phyloP scores from a whole-genome alignment of 2,797 vertebrate species.

The Catostomus latipinnis region DNA sequence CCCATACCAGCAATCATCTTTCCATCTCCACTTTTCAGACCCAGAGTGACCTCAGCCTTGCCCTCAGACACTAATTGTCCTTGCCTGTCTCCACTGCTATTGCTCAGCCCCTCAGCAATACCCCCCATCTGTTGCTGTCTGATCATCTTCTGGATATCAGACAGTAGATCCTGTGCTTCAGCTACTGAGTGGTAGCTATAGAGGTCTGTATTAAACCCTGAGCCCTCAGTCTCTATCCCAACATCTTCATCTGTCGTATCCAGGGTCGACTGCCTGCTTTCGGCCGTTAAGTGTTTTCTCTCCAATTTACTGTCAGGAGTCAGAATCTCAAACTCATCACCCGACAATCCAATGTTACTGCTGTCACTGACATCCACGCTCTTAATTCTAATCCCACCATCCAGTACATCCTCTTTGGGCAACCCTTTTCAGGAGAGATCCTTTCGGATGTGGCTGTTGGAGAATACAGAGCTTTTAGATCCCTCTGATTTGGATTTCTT shows the following conservation, averaged over 20 bases:
- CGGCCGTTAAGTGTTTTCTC: conserved; percentile 68
- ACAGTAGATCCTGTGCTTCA: conserved; percentile 91
- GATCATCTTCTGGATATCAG: conserved; percentile 91
- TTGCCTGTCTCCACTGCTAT: not conserved
- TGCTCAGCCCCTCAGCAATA: not conserved
- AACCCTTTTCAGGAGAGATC: conserved; percentile 83
- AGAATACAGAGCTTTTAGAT: conserved; percentile 88
- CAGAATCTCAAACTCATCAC: conserved; percentile 72
- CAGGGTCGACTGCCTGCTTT: conserved; percentile 68
- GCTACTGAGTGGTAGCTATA: conserved; percentile 93
- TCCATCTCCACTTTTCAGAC: not conserved
- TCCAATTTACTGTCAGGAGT: conserved; percentile 82
- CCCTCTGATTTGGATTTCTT: conserved; percentile 88
- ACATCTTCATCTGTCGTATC: conserved; percentile 80
- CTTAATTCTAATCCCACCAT: conserved; percentile 45
- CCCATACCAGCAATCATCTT: not conserved
- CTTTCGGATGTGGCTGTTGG: conserved; percentile 90
- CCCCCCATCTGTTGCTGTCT: conserved; percentile 78
- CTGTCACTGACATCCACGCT: conserved; percentile 16
- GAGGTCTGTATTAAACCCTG: conserved; percentile 91
- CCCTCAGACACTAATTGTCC: not conserved
- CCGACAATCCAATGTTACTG: conserved; percentile 72
- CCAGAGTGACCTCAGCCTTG: conserved; percentile 7
- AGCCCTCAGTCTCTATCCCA: conserved; percentile 74
- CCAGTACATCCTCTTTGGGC: conserved; percentile 81